These are phyloP conservation scores for Ichneumoninae sp. DNA, from an alignment of 2,888 invertebrate genomes.

Conservation along the genomic window DNA sequence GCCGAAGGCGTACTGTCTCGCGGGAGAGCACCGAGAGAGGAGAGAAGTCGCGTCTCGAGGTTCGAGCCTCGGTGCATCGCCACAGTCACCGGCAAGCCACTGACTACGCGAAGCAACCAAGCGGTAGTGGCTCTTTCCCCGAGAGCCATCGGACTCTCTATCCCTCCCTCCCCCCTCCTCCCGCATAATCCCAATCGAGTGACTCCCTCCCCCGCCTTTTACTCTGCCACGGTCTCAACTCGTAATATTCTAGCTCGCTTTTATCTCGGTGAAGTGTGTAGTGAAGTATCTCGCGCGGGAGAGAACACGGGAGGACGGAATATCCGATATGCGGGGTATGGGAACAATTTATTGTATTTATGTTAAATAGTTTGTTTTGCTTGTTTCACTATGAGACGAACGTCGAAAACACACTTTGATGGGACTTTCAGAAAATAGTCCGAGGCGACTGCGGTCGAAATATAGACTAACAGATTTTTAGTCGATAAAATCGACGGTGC, in stretches of 20 bases:
- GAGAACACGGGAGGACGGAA: background rate
- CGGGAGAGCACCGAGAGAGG: constrained; percentile 1
- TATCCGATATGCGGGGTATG: background rate
- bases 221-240: constrained; percentile 1
- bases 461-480: background rate
- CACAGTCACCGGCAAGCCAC: constrained; percentile 10
- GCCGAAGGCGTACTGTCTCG: constrained; percentile 13
- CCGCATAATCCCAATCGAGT: constrained; percentile 49
- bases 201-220: constrained; percentile 32
- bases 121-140: constrained; percentile 38
- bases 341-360: background rate
- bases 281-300: constrained; percentile 5
- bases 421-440: background rate
- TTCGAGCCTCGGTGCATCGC: constrained; percentile 32
- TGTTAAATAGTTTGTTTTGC: background rate
- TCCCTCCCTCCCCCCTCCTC: constrained; percentile 52
- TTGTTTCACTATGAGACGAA: background rate
- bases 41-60: constrained; percentile 26
- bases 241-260: constrained; percentile 18
- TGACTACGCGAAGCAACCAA: constrained; percentile 17
- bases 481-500: background rate
- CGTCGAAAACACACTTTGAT: background rate
- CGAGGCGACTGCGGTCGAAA: background rate
- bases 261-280: constrained; percentile 2
- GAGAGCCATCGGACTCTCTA: constrained; percentile 21